These are phyloP conservation scores for Drosophila yooni DNA, from an alignment of 2,888 invertebrate genomes.

Conservation along the genomic window DNA sequence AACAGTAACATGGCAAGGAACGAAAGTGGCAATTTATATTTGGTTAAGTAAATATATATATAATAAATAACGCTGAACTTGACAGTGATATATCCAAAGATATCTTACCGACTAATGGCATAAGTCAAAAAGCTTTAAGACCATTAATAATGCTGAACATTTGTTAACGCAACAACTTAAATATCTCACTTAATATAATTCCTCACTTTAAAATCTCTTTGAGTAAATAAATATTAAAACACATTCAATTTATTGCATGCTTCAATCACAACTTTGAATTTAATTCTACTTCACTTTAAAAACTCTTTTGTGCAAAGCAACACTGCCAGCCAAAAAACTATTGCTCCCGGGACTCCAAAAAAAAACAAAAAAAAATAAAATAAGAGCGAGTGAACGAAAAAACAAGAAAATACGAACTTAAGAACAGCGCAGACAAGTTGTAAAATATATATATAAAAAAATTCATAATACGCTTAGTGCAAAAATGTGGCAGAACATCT, in stretches of 20 bases:
- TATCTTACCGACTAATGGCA: background rate
- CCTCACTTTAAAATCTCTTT: background rate
- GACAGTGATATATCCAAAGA: background rate
- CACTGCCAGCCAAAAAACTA: conserved; percentile 11
- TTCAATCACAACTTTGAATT: conserved; percentile 18
- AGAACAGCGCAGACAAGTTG: conserved; percentile 66
- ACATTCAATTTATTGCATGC: background rate
- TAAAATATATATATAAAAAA: conserved; percentile 68
- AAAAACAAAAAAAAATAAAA: background rate
- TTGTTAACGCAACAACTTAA: background rate
- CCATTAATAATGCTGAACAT: background rate
- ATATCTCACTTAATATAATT: background rate
- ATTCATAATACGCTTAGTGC: conserved; percentile 76
- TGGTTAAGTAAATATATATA: background rate
- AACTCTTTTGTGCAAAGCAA: conserved; percentile 12
- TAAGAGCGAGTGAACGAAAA: background rate
- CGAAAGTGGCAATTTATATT: conserved; percentile 18
- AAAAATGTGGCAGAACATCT: conserved; percentile 76
- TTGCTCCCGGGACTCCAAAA: background rate
- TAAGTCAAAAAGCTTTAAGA: background rate
- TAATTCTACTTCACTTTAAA: conserved; percentile 23
- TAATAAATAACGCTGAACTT: conserved; percentile 23
- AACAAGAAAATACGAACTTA: conserved; percentile 32
- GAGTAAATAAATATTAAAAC: background rate
- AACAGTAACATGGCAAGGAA: conserved; percentile 35